Conservation (phyloP, 1,140 invertebrate genomes). For the Aphidius ervi region DNA sequence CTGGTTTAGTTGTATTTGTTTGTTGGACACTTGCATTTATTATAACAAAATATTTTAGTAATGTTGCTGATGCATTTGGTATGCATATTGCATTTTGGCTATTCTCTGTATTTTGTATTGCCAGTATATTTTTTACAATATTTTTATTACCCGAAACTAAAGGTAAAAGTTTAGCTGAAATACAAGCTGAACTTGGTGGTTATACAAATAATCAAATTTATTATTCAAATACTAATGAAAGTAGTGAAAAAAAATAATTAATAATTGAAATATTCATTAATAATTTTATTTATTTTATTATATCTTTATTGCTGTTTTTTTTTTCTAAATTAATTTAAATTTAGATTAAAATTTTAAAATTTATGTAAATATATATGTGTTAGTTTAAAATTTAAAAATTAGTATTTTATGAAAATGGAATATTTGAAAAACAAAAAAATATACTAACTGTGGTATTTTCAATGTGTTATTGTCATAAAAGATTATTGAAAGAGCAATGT, state of each 20-base stretch:
- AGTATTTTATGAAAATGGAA: too few relatives aligned
- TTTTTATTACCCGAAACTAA: constrained; percentile 75
- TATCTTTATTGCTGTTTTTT: too few relatives aligned
- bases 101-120: constrained; percentile 66
- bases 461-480: too few relatives aligned
- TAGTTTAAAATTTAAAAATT: too few relatives aligned
- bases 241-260: background rate
- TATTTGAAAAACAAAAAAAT: too few relatives aligned
- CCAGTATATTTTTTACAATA: constrained; percentile 58
- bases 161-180: constrained; percentile 69
- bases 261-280: too few relatives aligned
- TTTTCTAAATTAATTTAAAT: too few relatives aligned
- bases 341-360: too few relatives aligned
- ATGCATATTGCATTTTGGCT: constrained; percentile 72
- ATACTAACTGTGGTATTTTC: too few relatives aligned
- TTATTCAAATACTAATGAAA: constrained; percentile 1
- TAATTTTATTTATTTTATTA: too few relatives aligned
- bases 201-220: background rate
- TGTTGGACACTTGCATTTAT: constrained; percentile 80
- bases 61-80: constrained; percentile 59
- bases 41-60: constrained; percentile 71
- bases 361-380: too few relatives aligned
- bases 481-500: too few relatives aligned
- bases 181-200: constrained; percentile 59
- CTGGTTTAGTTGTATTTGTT: constrained; percentile 68